These are phyloP conservation scores for Ardeotis arabs DNA, from an alignment of 2,113 vertebrate species.

Conservation along the genomic window DNA sequence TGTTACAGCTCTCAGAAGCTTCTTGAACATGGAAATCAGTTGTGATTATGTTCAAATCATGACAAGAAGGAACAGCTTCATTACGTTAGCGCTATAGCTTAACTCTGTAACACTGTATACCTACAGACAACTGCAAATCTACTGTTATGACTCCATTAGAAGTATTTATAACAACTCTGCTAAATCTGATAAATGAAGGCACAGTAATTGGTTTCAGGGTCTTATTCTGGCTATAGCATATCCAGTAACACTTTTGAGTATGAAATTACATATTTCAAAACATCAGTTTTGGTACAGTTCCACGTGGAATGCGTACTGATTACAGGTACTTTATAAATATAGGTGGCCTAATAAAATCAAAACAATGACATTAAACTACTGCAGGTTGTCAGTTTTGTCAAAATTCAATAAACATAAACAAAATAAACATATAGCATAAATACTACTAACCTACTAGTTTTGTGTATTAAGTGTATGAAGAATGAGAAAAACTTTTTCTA, in stretches of 20 bases:
- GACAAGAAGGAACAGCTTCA: not conserved
- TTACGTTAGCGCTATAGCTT: not conserved
- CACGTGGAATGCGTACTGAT: constrained; percentile 76
- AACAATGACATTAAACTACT: constrained; percentile 1
- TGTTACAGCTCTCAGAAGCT: not conserved
- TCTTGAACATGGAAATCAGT: not conserved
- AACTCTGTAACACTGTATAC: not conserved
- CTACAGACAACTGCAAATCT: constrained; percentile 69
- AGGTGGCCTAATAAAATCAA: constrained; percentile 29
- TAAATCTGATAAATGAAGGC: constrained; percentile 83
- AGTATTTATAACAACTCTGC: constrained; percentile 68
- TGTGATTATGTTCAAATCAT: constrained; percentile 6
- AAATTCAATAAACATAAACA: not conserved
- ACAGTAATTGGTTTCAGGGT: constrained; percentile 83
- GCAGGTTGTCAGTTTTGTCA: constrained; percentile 7
- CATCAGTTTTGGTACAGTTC: constrained; percentile 74
- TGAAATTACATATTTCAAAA: constrained; percentile 81
- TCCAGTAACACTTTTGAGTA: constrained; percentile 72
- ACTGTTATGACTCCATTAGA: constrained; percentile 78
- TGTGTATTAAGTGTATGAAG: not conserved
- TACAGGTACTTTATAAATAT: constrained; percentile 68
- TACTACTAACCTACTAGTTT: not conserved
- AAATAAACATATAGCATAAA: not conserved
- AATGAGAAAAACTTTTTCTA: not conserved
- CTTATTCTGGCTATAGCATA: constrained; percentile 75